Percentiles rank a stretch among this genome's conserved stretches.
These are phyloP conservation scores for Dromius quadrimaculatus DNA, from an alignment of 2,888 invertebrate genomes.

Conservation along the genomic window DNA sequence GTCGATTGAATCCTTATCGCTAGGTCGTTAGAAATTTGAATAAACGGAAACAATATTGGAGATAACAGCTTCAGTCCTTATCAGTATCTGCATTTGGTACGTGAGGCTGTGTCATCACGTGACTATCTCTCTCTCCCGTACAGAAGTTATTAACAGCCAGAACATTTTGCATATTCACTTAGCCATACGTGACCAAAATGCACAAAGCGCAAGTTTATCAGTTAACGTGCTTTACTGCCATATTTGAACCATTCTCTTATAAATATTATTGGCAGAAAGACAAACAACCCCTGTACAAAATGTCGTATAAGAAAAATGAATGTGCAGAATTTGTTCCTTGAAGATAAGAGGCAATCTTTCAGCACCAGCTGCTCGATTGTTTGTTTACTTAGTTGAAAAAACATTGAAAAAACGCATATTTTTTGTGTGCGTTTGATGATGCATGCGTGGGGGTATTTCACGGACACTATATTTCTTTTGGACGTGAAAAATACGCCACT, in stretches of 20 bases:
- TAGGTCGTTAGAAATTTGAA: conserved; percentile 31
- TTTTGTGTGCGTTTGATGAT: conserved; percentile 48
- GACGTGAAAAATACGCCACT: conserved; percentile 50
- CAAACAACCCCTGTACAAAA: conserved; percentile 13
- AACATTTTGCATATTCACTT: conserved; percentile 45
- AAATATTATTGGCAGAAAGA: conserved; percentile 2
- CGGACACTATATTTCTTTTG: conserved; percentile 43
- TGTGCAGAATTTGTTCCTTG: neutral
- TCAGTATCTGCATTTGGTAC: conserved; percentile 33
- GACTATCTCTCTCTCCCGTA: conserved; percentile 17
- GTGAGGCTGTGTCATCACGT: conserved; percentile 37
- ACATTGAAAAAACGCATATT: conserved; percentile 35
- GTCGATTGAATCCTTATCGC: conserved; percentile 24
- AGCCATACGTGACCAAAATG: conserved; percentile 39
- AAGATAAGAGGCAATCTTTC: conserved; percentile 33
- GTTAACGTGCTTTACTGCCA: conserved; percentile 24
- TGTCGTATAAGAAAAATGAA: conserved; percentile 24
- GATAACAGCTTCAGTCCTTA: neutral
- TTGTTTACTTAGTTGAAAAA: conserved; percentile 35
- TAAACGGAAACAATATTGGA: conserved; percentile 35
- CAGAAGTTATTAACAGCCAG: conserved; percentile 36
- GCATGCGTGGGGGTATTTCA: conserved; percentile 15
- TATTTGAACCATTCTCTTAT: neutral
- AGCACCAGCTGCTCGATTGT: conserved; percentile 29
- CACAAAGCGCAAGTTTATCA: conserved; percentile 36